Base-by-base conservation (phyloP, 1,140 invertebrate genomes). In the Tribolium castaneum region DNA sequence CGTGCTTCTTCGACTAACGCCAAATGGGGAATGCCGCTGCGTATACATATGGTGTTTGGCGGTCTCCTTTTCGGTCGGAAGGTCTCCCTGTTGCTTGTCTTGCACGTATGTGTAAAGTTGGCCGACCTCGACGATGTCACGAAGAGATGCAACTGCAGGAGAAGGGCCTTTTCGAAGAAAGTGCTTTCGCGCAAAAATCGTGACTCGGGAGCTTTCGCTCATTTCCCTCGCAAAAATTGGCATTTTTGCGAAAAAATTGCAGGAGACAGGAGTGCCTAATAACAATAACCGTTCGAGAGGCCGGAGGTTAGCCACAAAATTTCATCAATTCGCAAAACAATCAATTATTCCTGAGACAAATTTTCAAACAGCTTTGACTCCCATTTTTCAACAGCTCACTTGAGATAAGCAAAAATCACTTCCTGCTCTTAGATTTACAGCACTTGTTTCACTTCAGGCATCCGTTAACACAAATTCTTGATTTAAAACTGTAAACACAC, bases 1-100 rank as follows among this genome's bases (percentile, higher is more conserved):
- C 59, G 59, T 66, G 59, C 59, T 34, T 10, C 59, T 35, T 12
- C 25, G 3, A 13, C 59, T 13, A 35, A 66, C 9, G 59, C 59
- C 30, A 35, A 66, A 66, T 66, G 59, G 59, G 59, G 59, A 66
- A 66, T 66, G 59, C 59, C 59, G 25, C 16, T 66, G 59, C 59
- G 59, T 66, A 66, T 66, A 66, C 59, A 66, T 66, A 35, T 66
- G 59, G 59, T 66, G 59, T 66, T 66, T 66, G 59, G 59, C 59
- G 59, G 59, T 66, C 59, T 34, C 59, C 30, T 66, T 66, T 66
- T 35, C 56, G 22, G 56, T 54, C 52, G 52, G 52, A 54, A 13
- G 54, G 54, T 35, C 30, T 66, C 59, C 59, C 59, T 66, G 30
- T 7, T 66, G 25, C 12, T 35, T 13, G 59, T 66, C 30, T 35